Conservation (phyloP, 2,113 vertebrate species). For the Sphyrna mokarran region DNA sequence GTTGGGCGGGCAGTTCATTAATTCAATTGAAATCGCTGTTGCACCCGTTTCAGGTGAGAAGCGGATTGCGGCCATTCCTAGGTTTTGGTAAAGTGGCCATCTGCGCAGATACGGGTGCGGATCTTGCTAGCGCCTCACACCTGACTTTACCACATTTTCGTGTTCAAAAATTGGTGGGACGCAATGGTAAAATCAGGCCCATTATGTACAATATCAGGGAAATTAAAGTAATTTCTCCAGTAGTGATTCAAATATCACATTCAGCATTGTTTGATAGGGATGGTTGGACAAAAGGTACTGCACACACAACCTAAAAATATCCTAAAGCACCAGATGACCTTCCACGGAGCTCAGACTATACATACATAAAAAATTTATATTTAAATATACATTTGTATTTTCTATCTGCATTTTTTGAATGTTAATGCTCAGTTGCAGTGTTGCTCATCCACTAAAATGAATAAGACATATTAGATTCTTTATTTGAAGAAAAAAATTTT, state of each 20-base stretch:
- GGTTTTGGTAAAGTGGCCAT: too few relatives aligned
- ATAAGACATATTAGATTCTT: neutral
- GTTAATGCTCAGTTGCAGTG: neutral
- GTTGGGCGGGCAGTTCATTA: too few relatives aligned
- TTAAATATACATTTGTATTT: neutral
- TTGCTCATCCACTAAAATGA: neutral
- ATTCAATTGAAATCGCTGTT: too few relatives aligned
- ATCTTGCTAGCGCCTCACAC: too few relatives aligned
- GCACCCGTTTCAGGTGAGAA: too few relatives aligned
- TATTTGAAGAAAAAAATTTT: neutral
- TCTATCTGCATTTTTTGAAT: neutral
- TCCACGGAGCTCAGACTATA: neutral
- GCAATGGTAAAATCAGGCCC: too few relatives aligned
- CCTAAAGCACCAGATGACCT: constrained; percentile 39
- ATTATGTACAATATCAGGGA: neutral
- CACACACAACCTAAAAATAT: constrained; percentile 38
- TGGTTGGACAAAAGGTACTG: neutral
- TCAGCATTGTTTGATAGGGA: neutral
- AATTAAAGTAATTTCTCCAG: neutral
- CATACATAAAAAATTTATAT: neutral
- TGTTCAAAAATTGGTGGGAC: too few relatives aligned
- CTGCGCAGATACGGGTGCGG: too few relatives aligned
- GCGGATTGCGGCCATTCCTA: too few relatives aligned
- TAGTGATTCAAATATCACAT: neutral
- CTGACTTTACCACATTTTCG: too few relatives aligned